Evolutionary conservation across 2,797 vertebrate genomes (phyloP), one percentile per base, ranked within the genome.

Genomic region (Sciurus vulgaris): DNA sequence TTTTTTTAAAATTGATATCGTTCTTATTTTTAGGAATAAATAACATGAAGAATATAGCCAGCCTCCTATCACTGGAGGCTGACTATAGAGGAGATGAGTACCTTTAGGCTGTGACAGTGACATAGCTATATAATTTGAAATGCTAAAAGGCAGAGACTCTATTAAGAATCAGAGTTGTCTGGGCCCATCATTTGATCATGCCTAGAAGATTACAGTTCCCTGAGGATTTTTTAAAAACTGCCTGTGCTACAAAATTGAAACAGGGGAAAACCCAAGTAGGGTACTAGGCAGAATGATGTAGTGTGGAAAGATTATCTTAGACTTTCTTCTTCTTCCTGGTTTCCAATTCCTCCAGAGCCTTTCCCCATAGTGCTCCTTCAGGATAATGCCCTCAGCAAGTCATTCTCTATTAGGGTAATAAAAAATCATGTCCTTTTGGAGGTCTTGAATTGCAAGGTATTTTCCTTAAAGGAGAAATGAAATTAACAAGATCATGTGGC

Each of bases 1-100:
- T 83, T 96, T 78, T 86, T 76, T 94, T 14, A 83, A 38, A 38
- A 28, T 79, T 69, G 72, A 15, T 70, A 79, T 86, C 79, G 35
- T 24, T 92, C 20, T 28, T 65, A 13, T 12, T 73, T 87, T 72
- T 67, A 85, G 79, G 78, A 95, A 69, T 44, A 44, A 38, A 44
- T 92, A 79, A 67, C 56, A 59, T 79, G 51, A 95, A 88, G 78
- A 35, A 18, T 78, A 81, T 93, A 38, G 38, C 4, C 38, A 38
- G 38, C 38, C 38, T 91, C 51, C 76, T 70, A 15, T 59, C 15
- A 47, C 56, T 72, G 59, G 59, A 91, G 72, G 47, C 41, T 35
- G 20, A 74, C 22, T 67, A 28, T 33, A 54, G 33, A 96, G 35
- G 70, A 73, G 38, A 44, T 38, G 30, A 74, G 51, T 30, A 77